Conservation (phyloP, 2,888 invertebrate genomes). For the Limnephilus auricula region DNA sequence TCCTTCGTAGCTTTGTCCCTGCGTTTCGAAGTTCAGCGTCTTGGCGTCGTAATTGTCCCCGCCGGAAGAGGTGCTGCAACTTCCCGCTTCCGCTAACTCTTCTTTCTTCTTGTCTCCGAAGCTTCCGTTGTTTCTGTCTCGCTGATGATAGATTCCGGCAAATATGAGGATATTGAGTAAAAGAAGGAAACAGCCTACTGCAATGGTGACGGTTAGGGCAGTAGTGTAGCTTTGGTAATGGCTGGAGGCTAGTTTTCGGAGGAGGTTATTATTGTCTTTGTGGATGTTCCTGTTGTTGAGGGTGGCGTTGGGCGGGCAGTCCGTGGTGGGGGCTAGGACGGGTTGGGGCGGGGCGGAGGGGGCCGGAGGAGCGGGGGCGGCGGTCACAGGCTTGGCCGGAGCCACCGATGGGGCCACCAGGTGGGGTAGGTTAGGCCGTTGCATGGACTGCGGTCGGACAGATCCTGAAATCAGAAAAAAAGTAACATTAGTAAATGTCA, state of each 20-base stretch:
- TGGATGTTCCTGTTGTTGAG: constrained; percentile 73
- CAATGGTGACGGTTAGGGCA: constrained; percentile 91
- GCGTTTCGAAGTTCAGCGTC: constrained; percentile 75
- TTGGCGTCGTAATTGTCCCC: constrained; percentile 80
- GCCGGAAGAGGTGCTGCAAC: constrained; percentile 80
- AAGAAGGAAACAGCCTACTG: constrained; percentile 89
- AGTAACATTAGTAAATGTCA: neutral
- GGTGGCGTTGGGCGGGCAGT: constrained; percentile 84
- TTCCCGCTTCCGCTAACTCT: constrained; percentile 85
- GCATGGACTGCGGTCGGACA: constrained; percentile 86
- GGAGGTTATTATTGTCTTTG: constrained; percentile 83
- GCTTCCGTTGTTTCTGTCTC: constrained; percentile 79
- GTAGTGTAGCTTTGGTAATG: constrained; percentile 94
- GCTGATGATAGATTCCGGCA: constrained; percentile 92
- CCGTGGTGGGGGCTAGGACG: constrained; percentile 78
- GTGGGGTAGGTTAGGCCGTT: constrained; percentile 81
- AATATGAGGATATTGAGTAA: constrained; percentile 91
- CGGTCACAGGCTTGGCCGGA: constrained; percentile 73
- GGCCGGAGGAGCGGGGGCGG: constrained; percentile 73
- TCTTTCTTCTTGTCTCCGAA: constrained; percentile 86
- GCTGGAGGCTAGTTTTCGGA: constrained; percentile 87
- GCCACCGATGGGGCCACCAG: constrained; percentile 73
- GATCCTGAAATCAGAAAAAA: constrained; percentile 77
- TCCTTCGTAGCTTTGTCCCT: constrained; percentile 74
- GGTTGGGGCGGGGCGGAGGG: constrained; percentile 71